Base-by-base conservation (phyloP, 2,797 vertebrate species). In the Geotrypetes seraphini region DNA sequence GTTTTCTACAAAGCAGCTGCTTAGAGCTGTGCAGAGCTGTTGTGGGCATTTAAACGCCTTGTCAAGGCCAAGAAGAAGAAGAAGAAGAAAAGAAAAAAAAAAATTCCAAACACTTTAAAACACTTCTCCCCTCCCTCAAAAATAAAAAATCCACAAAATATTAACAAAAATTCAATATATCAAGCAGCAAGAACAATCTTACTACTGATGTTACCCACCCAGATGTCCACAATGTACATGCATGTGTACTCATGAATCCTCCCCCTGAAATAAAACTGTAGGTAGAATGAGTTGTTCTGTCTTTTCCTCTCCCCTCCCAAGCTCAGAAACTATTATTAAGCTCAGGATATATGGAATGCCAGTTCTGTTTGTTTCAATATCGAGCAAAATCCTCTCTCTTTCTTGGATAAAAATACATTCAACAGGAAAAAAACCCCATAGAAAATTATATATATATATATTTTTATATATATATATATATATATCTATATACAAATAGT, bases 361-460 rank as follows among this genome's bases (percentile, higher is more conserved):
- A 82, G 73, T 84, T 73, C 72, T 37, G 71, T 73, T 75, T 79
- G 71, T 75, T 73, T 83, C 68, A 77, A 67, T 71, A 77, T 69
- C 76, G 70, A 69, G 75, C 81, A 84, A 83, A 83, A 74, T 78
- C n/a, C n/a, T n/a, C 70, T 83, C 63, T 81, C 78, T 56, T 53
- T 47, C 65, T 83, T 66, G 60, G 72, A 76, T 86, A 88, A 89
- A 90, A 90, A 90, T 90, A 91, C 89, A 91, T 90, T 91, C 86
- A 90, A 87, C 78, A 79, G 78, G 79, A 75, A 77, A 81, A 72
- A 67, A 79, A 78, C 63, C 80, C n/a, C 75, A 73, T 79, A 78
- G 66, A 82, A 62, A 59, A 69, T 75, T 78, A 73, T 75, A 80
- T 84, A 76, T 69, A 43, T 41, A 35, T 28, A 43, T 22, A 35